Base-by-base conservation (phyloP, 2,113 vertebrate genomes). In the Phalacrocorax aristotelis region DNA sequence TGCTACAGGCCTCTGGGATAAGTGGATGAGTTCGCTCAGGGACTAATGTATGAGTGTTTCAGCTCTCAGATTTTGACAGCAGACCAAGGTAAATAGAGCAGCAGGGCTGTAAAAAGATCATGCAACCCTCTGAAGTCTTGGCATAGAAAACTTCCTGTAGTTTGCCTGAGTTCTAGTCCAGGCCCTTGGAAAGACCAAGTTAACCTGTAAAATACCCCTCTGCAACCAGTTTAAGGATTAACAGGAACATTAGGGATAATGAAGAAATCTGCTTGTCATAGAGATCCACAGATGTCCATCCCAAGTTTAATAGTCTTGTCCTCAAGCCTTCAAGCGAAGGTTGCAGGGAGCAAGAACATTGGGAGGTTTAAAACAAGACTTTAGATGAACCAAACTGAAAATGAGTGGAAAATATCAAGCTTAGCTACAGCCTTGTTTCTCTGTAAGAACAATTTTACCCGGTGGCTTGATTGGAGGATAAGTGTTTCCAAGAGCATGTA, bases 51-150 rank as follows among this genome's bases (percentile, higher is more conserved):
- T 13, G 30, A 89, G 71, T 16, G 40, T 83, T 69, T 93, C 75
- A 77, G 36, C 57, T 77, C 58, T 83, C 68, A 66, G 34, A 20
- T 20, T 95, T 49, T 66, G 72, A 58, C 81, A 95, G 58, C 54
- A 75, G 49, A 40, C 51, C 38, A n/a, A 90, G 62, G 54, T 85
- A 94, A 94, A 90, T 87, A 83, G 90, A 88, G 70, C 94, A 88
- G 54, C 55, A 86, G 60, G 80, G 29, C 93, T 95, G 62, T 94
- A 74, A 95, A 93, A 91, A 94, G 79, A 95, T 58, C 36, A 17
- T 40, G 16, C 64, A 92, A n/a, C 58, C 62, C 89, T 92, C 91
- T 90, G 76, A 95, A 93, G 94, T 76, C 86, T 87, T 90, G 94
- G 76, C 89, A 92, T 15, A 74, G 93, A 96, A 93, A 80, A 69